These are phyloP conservation scores for Clarias fuscus DNA, from an alignment of 2,797 vertebrate genomes.

Conservation along the genomic window DNA sequence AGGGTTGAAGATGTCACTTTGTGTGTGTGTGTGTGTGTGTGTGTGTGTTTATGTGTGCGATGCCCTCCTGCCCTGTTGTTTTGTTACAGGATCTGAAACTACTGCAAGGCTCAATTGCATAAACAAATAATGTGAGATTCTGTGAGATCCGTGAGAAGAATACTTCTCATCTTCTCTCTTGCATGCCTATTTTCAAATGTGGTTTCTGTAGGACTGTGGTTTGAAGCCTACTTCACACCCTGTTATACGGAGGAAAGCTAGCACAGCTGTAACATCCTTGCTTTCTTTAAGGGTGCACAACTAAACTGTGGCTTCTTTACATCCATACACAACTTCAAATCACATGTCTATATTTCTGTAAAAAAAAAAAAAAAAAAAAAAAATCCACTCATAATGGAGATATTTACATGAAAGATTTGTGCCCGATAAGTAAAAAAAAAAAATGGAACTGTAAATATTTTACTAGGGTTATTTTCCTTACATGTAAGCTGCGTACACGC, in stretches of 20 bases:
- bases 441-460: not conserved
- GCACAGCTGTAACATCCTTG: not conserved
- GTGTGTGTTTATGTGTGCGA: not conserved
- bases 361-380: conserved; percentile 11
- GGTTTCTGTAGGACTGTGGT: not conserved
- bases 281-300: not conserved
- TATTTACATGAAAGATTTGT: not conserved
- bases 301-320: not conserved
- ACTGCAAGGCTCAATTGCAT: not conserved
- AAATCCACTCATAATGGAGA: not conserved
- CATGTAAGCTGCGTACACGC: not conserved
- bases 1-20: too few relatives aligned
- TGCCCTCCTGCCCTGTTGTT: not conserved
- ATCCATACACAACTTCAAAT: not conserved
- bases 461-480: not conserved
- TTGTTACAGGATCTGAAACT: not conserved
- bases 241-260: not conserved
- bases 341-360: not conserved
- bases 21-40: not conserved
- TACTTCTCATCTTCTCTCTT: too few relatives aligned
- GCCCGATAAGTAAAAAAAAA: not conserved
- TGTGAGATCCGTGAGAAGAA: too few relatives aligned
- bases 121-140: not conserved
- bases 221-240: not conserved
- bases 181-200: too few relatives aligned